Conservation (phyloP, 2,113 vertebrate genomes). For the Bagarius yarrelli region DNA sequence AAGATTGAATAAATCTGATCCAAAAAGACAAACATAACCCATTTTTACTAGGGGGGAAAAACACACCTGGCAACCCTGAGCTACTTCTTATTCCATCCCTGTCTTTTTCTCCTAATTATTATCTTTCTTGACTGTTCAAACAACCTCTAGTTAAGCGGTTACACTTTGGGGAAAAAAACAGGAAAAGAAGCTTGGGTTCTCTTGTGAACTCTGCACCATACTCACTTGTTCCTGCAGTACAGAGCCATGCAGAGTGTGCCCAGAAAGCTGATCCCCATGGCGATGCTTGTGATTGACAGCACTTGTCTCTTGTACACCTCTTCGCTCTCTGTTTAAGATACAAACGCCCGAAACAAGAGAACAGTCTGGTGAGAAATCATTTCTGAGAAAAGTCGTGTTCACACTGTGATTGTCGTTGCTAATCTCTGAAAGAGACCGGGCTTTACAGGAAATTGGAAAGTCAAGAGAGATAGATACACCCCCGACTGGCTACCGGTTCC, state of each 20-base stretch:
- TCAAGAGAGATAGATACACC: conserved; percentile 53
- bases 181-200: neutral
- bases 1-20: neutral
- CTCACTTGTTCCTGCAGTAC: conserved; percentile 96
- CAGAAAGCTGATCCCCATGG: conserved; percentile 91
- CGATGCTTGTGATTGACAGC: conserved; percentile 93
- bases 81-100: neutral
- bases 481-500: conserved; percentile 58
- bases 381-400: neutral
- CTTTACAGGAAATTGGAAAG: neutral
- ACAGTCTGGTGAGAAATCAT: neutral
- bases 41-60: neutral
- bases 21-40: neutral
- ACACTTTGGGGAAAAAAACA: too few relatives aligned
- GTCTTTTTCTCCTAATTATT: conserved; percentile 11
- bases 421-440: neutral
- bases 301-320: conserved; percentile 96
- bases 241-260: conserved; percentile 90
- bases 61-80: neutral
- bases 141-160: neutral
- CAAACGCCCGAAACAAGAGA: conserved; percentile 45
- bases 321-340: conserved; percentile 84
- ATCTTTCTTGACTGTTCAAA: conserved; percentile 17
- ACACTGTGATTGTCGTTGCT: neutral
- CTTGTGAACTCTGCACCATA: conserved; percentile 18